These are phyloP conservation scores for Potamarius usumacintae DNA, from an alignment of 2,113 vertebrate genomes.

Conservation along the genomic window DNA sequence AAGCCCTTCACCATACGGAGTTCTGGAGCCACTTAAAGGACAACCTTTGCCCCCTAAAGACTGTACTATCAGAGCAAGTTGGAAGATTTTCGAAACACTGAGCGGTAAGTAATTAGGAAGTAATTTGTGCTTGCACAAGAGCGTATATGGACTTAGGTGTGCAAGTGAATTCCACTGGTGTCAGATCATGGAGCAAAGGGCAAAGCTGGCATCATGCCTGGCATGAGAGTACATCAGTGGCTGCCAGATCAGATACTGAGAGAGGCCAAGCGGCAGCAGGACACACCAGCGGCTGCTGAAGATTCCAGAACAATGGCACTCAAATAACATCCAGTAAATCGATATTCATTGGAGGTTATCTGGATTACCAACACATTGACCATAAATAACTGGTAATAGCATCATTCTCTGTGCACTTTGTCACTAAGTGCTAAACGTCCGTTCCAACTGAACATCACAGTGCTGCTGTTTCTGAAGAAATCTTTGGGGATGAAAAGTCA, in stretches of 20 bases:
- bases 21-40: not conserved
- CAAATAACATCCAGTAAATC: not conserved
- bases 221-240: not conserved
- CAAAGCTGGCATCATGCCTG: conserved; percentile 6
- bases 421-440: not conserved
- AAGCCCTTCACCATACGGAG: too few species aligned
- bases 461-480: not conserved
- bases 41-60: not conserved
- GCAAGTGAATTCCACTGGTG: not conserved
- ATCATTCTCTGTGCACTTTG: not conserved
- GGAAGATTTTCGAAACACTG: not conserved
- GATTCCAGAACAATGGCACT: not conserved
- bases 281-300: not conserved
- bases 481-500: not conserved
- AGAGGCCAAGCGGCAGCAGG: not conserved
- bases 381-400: not conserved
- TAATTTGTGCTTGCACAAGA: not conserved
- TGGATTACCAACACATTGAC: not conserved
- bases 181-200: conserved; percentile 6
- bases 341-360: conserved; percentile 8
- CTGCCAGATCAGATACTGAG: conserved; percentile 25
- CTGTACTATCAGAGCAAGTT: not conserved
- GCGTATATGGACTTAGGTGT: not conserved
- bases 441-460: not conserved
- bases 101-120: not conserved